Evolutionary conservation across 2,888 invertebrate species (phyloP), one percentile per base, ranked within the genome.

Genomic region (Orthosia incerta): DNA sequence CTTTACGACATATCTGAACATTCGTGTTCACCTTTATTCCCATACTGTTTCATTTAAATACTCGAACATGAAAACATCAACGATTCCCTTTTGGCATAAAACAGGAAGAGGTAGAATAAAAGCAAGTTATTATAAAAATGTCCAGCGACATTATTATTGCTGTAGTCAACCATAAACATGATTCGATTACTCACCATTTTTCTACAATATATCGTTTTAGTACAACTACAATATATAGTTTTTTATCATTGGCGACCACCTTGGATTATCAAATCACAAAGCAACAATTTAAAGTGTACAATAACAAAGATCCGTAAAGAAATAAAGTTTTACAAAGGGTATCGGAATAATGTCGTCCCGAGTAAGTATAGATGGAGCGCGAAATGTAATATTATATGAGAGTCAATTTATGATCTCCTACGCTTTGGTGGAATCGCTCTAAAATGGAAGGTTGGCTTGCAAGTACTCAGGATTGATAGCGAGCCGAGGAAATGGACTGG

Each of bases 301-400:
- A 92, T 91, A 93, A 93, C 92, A 92, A 93, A 93, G 91, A 86
- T 85, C 88, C 87, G 90, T 91, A 93, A 92, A 93, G 91, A 91
- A 92, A 93, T 94, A 93, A 94, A 94, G 82, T 91, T 95, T 94
- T 91, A 94, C 90, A 89, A 86, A 91, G 86, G 84, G 92, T 91
- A 91, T 93, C 91, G 90, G 91, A 91, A 92, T 92, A 89, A 91
- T 84, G 80, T 79, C 65, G 72, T 63, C 72, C 81, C 73, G 71
- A 60, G 64, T 68, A 78, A 80, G 76, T 73, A 83, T 78, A 86
- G 85, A 85, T 82, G 66, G 79, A 69, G 77, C 57, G 79, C 68
- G 83, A 89, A 90, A 88, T 87, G 82, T 88, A 88, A 91, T 87
- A 88, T 87, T 85, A 90, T 89, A 87, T 84, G 86, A 76, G 73